Percentiles rank a stretch among this genome's conserved stretches.
phyloP scores from a whole-genome alignment of 1,140 invertebrate species.

The Zaprionus kolodkinae region DNA sequence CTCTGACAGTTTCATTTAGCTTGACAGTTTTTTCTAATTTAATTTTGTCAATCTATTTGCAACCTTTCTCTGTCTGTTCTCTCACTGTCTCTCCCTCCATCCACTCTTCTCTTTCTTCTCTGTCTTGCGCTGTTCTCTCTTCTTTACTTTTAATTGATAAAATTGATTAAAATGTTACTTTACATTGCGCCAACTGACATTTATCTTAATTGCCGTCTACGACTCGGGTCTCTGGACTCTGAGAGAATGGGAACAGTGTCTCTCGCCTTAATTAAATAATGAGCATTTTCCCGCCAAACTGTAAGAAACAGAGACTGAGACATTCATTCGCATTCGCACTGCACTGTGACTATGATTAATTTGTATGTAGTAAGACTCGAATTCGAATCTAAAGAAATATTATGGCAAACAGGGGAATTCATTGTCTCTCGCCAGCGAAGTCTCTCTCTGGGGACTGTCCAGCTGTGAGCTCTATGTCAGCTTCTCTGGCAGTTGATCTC shows the following conservation, averaged over 20 bases:
- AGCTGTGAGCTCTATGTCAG: not conserved
- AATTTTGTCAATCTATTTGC: constrained; percentile 55
- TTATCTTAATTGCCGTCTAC: constrained; percentile 71
- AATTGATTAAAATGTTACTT: constrained; percentile 81
- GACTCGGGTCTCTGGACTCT: constrained; percentile 34
- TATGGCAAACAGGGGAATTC: not conserved
- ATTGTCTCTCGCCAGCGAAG: not conserved
- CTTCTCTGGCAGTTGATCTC: constrained; percentile 23
- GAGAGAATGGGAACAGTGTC: constrained; percentile 27
- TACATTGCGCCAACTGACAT: constrained; percentile 72
- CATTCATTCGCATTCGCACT: constrained; percentile 14
- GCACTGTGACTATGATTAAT: constrained; percentile 4
- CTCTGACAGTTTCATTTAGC: constrained; percentile 45
- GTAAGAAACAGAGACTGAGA: not conserved
- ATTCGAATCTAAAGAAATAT: not conserved
- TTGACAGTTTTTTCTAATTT: constrained; percentile 67
- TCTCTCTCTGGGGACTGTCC: constrained; percentile 6
- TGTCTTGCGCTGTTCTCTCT: not conserved
- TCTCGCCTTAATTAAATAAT: constrained; percentile 71
- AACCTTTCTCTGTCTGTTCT: not conserved
- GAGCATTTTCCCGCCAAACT: constrained; percentile 3
- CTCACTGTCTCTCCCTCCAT: not conserved
- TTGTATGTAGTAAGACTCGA: not conserved
- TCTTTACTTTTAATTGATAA: constrained; percentile 73
- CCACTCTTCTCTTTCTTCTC: not conserved